Base-by-base conservation (phyloP, 2,888 invertebrate genomes). In the Chelonus formosanus region DNA sequence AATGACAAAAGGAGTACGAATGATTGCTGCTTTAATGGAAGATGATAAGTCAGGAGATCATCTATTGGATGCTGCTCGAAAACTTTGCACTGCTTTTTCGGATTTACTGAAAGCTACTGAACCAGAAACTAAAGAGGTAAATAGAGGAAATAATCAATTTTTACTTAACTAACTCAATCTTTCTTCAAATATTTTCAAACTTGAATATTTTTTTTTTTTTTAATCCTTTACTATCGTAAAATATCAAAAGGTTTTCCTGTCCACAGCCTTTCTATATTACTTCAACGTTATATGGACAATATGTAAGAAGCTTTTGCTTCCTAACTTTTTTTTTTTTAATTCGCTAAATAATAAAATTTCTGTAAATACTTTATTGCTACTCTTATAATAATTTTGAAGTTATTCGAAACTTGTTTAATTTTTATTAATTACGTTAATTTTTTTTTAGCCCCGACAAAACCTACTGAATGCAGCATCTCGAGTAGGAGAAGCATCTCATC, bases 401-500 rank as follows among this genome's bases (percentile, higher is more conserved):
- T 20, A 20, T 20, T 20, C 20, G 20, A 20, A 20, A 20, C 2
- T 20, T 20, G 2, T 20, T 20, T 20, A 20, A 20, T 20, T 20
- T 20, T 20, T 20, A 20, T 20, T 20, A 20, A 20, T 20, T 20
- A 20, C 20, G 20, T 20, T 20, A 5, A n/a, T n/a, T 50, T 8
- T 52, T 50, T 55, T 65, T 62, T 69, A 92, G 91, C 95, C 97
- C 0, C 90, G 97, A 7, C 97, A 97, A 85, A 95, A 91, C 81
- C 88, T 98, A 43, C 89, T 99, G 59, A 95, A 95, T 82, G 98
- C 98, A 0, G 99, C 98, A 0, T 96, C 96, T 8, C 90, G 95
- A 70, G 96, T 99, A 55, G 99, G 99, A 6, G 98, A 99, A 83
- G 97, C 97, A 0, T 97, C 97, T 67, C 95, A 96, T 56, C 92